Conservation (phyloP, 2,888 invertebrate species). For the Periphyllus acericola region DNA sequence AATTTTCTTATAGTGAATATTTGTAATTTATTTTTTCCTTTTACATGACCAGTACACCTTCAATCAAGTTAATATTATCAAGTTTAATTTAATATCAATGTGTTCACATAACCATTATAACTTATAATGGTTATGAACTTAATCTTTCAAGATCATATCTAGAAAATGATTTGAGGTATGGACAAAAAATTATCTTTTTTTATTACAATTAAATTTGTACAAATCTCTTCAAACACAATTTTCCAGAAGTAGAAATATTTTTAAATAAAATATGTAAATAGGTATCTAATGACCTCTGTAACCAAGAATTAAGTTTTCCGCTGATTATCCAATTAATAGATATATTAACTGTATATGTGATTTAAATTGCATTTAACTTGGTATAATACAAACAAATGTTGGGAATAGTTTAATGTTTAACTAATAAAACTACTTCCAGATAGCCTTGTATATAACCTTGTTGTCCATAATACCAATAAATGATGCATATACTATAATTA, state of each 20-base stretch:
- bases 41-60: conserved; percentile 51
- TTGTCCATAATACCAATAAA: neutral
- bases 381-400: neutral
- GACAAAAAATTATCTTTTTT: neutral
- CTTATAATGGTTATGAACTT: too few species aligned
- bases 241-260: too few species aligned
- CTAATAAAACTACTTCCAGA: neutral
- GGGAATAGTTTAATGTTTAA: neutral
- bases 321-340: too few species aligned
- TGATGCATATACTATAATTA: neutral
- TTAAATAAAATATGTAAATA: too few species aligned
- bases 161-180: neutral
- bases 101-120: neutral
- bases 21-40: conserved; percentile 54
- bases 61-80: neutral
- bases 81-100: neutral
- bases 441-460: neutral
- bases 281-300: too few species aligned
- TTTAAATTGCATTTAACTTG: neutral
- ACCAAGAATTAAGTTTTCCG: too few species aligned
- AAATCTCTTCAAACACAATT: too few species aligned
- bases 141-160: neutral
- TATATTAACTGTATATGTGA: too few species aligned
- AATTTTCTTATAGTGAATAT: conserved; percentile 39
- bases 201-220: too few species aligned